A percentile compares a stretch with the other conserved stretches of the same genome.
phyloP scores from a whole-genome alignment of 2,113 vertebrate species.

The Zosterops borbonicus region DNA sequence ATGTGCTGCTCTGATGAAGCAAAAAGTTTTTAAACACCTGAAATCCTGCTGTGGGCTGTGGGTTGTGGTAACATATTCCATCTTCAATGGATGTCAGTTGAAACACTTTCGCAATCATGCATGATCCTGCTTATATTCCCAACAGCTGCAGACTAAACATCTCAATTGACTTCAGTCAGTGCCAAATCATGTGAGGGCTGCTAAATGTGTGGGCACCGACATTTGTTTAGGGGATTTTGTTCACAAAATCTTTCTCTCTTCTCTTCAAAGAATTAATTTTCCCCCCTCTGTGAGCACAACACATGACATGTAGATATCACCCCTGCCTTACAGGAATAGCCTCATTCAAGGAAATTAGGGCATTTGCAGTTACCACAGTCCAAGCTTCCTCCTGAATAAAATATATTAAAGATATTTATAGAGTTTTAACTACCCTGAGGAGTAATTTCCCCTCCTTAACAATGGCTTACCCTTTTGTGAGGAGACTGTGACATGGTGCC shows the following conservation, averaged over 20 bases:
- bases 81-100: not conserved
- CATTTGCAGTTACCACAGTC: not conserved
- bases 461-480: not conserved
- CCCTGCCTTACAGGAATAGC: not conserved
- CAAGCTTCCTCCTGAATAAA: not conserved
- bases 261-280: not conserved
- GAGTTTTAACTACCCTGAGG: not conserved
- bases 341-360: rapidly evolving
- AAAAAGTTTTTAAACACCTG: not conserved
- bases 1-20: not conserved
- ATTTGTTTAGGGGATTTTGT: not conserved
- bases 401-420: not conserved
- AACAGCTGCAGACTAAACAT: slow-evolving; percentile 38
- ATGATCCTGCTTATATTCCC: not conserved
- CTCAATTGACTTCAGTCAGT: not conserved
- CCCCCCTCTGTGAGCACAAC: not conserved
- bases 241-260: not conserved
- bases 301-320: rapidly evolving
- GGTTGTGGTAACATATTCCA: not conserved
- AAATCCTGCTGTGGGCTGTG: not conserved
- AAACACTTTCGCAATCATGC: not conserved
- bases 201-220: not conserved
- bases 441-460: not conserved
- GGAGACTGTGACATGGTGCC: not conserved
- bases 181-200: not conserved